Evolutionary conservation across 2,113 vertebrate species (phyloP).

Genomic region (Scytalopus superciliaris): DNA sequence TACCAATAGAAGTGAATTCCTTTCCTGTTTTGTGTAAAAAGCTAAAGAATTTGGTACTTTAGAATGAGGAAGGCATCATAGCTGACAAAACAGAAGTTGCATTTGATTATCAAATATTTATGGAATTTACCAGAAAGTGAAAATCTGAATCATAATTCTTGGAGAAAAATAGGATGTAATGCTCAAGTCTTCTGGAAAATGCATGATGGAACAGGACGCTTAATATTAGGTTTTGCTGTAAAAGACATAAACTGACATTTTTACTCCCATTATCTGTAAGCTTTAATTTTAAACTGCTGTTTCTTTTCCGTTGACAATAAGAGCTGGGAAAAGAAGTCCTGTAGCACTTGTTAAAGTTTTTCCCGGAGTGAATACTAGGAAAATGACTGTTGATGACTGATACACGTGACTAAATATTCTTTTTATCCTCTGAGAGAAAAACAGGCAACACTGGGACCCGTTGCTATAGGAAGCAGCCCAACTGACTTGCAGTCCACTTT

Average conservation of each 20-base stretch:
- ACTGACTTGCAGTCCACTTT: fast-evolving
- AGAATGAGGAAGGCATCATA: not conserved
- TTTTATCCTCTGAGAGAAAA: not conserved
- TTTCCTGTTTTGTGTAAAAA: not conserved
- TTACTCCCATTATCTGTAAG: not conserved
- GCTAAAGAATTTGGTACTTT: not conserved
- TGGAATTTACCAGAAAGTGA: not conserved
- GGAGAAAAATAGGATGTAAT: not conserved
- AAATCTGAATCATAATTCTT: not conserved
- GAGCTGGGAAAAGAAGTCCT: not conserved
- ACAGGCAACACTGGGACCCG: fast-evolving
- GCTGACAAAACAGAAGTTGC: not conserved
- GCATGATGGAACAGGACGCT: not conserved
- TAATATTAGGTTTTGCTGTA: not conserved
- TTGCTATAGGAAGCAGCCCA: not conserved
- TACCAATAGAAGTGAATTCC: not conserved
- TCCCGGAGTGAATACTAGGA: not conserved
- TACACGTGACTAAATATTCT: not conserved
- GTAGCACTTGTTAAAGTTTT: not conserved
- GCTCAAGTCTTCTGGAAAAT: not conserved
- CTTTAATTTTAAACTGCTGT: slow-evolving; percentile 3
- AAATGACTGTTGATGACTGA: not conserved
- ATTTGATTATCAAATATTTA: slow-evolving; percentile 14
- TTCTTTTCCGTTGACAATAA: not conserved
- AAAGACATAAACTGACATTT: not conserved